Conservation (phyloP, 1,140 invertebrate species). For the Drosophila punjabiensis region DNA sequence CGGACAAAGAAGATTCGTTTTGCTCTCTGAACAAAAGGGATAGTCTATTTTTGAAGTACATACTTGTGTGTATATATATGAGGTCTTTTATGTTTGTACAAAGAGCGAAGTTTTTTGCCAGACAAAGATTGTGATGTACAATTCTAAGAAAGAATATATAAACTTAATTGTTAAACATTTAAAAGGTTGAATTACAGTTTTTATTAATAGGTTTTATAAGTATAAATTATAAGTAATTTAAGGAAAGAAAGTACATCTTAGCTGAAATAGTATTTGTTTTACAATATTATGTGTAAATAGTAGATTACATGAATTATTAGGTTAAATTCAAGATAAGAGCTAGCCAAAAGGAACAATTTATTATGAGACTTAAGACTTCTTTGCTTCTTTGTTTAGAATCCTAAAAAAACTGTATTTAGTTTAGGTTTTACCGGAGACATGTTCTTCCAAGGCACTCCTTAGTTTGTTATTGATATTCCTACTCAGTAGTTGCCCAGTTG, state of each 20-base stretch:
- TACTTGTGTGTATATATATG: too few species aligned
- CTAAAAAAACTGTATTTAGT: background rate
- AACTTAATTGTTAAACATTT: background rate
- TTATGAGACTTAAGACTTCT: background rate
- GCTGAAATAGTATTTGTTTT: too few species aligned
- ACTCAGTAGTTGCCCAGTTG: slow-evolving; percentile 33
- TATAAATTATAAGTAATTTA: too few species aligned
- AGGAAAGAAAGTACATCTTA: too few species aligned
- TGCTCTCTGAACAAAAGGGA: slow-evolving; percentile 5
- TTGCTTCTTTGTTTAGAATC: background rate
- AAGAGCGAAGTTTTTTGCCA: background rate
- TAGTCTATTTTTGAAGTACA: slow-evolving; percentile 5
- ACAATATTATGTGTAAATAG: background rate
- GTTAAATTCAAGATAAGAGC: background rate
- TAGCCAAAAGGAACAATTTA: background rate
- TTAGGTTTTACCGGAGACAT: background rate
- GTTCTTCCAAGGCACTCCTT: slow-evolving; percentile 18
- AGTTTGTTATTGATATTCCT: slow-evolving; percentile 27
- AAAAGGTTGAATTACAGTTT: background rate
- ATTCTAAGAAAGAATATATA: background rate
- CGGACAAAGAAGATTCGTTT: slow-evolving; percentile 10
- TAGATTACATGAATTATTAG: background rate
- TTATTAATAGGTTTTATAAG: background rate
- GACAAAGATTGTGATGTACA: background rate
- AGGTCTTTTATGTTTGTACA: slow-evolving; percentile 7